phyloP scores from a whole-genome alignment of 2,797 vertebrate species.

The Sandelia bainsii region DNA sequence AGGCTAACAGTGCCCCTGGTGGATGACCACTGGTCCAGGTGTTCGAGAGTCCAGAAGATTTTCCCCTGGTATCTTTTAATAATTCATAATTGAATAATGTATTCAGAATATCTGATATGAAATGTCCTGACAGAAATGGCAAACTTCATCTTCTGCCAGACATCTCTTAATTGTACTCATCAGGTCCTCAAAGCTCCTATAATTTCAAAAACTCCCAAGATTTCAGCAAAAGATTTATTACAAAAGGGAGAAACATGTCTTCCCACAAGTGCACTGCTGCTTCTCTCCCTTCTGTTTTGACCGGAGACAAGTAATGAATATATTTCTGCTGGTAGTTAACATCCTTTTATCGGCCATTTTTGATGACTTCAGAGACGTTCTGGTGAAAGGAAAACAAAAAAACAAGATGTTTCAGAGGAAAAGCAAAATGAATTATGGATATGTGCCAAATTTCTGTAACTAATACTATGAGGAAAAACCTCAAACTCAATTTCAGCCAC shows the following conservation, averaged over 20 bases:
- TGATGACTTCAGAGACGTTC: slow-evolving; percentile 52
- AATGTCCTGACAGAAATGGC: slow-evolving; percentile 65
- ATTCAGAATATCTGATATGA: slow-evolving; percentile 46
- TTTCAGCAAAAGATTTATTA: slow-evolving; percentile 67
- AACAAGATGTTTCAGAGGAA: slow-evolving; percentile 67
- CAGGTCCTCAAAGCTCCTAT: slow-evolving; percentile 73
- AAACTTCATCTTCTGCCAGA: slow-evolving; percentile 79
- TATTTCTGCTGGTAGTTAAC: slow-evolving; percentile 50
- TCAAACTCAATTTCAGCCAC: no score
- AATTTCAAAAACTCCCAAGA: slow-evolving; percentile 61
- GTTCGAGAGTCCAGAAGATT: no score
- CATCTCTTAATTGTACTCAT: slow-evolving; percentile 77
- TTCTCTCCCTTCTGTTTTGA: slow-evolving; percentile 83
- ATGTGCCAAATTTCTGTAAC: slow-evolving; percentile 13
- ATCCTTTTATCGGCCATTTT: slow-evolving; percentile 70
- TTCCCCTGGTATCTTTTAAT: no score
- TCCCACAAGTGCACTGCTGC: slow-evolving; percentile 73
- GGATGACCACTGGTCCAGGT: no score
- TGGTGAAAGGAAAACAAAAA: slow-evolving; percentile 65
- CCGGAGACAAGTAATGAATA: slow-evolving; percentile 74
- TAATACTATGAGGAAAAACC: no score
- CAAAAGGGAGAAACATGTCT: slow-evolving; percentile 27
- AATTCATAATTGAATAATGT: slow-evolving; percentile 73
- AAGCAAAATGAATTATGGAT: slow-evolving; percentile 46
- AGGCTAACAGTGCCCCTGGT: no score